These are phyloP conservation scores for Agriopis marginaria DNA, from an alignment of 2,888 invertebrate species.

Conservation along the genomic window DNA sequence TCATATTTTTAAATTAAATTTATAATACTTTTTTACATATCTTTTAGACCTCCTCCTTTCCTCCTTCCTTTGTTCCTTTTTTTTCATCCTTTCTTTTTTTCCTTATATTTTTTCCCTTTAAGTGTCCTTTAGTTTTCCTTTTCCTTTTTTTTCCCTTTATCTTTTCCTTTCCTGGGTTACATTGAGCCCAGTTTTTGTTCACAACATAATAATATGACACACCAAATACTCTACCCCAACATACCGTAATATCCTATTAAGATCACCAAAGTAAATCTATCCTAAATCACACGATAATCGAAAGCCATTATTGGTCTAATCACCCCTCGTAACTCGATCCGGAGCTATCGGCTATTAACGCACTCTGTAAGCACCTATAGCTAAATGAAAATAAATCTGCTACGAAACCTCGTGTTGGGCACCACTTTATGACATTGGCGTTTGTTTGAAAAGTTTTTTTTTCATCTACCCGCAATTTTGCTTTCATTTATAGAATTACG, in stretches of 20 bases:
- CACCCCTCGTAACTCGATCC: constrained; percentile 54
- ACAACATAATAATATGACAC: background rate
- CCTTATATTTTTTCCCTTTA: no score
- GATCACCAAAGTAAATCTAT: constrained; percentile 21
- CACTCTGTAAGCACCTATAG: constrained; percentile 38
- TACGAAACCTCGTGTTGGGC: constrained; percentile 45
- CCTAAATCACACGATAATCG: constrained; percentile 31
- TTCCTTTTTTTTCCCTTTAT: no score
- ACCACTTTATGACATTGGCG: constrained; percentile 35
- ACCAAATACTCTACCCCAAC: constrained; percentile 5
- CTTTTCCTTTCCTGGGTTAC: no score
- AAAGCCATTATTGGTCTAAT: constrained; percentile 34
- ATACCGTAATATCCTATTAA: constrained; percentile 12
- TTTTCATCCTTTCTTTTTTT: no score
- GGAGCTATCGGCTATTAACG: constrained; percentile 55
- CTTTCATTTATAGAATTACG: background rate
- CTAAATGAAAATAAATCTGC: constrained; percentile 53
- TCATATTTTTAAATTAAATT: no score
- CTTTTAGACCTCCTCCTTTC: no score
- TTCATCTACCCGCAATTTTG: background rate
- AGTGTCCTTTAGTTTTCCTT: no score
- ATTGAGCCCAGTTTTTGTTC: background rate
- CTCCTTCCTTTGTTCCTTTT: no score
- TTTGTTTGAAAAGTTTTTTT: background rate
- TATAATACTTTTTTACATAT: no score